Evolutionary conservation across 2,113 vertebrate genomes (phyloP), one percentile per base, ranked within the genome.

Genomic region (Macrotis lagotis): DNA sequence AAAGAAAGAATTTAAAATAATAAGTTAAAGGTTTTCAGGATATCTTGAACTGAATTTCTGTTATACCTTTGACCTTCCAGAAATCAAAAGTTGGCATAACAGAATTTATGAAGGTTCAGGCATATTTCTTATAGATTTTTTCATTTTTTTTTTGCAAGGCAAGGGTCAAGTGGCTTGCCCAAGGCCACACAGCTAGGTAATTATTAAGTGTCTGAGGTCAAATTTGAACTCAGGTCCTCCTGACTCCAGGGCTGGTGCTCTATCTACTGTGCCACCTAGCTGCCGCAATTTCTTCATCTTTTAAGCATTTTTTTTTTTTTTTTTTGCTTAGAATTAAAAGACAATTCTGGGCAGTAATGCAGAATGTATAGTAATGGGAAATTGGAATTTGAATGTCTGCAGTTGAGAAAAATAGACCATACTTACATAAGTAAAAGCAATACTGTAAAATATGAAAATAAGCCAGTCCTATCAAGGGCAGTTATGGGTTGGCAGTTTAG

Each of bases 301-400:
- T 37, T 83, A 22, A 37, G 44, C 52, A 26, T 53, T 53, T 53
- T 53, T 50, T 50, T 50, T 50, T 50, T 50, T 11, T 31, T n/a
- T 37, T 66, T 66, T 59, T 66, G 12, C 31, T 37, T 66, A 66
- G 9, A 31, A 16, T 74, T n/a, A 74, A 74, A 74, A 74, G 37
- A 74, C 37, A 37, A 37, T 74, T 1, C 16, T 74, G 6, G 19
- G 66, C 37, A 83, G 6, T 83, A 19, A 66, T 37, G 14, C 7
- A 66, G 59, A n/a, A 66, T 1, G 14, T 37, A 37, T 66, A 31
- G 59, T 31, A 51, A 96, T 19, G 44, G 1, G 55, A 94, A 96
- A 96, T 92, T 91, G 95, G 94, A 59, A 19, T 22, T 5, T 10
- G 90, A 66, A 59, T 95, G n/a, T 52, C 74, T 92, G 95, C 1